Base-by-base conservation (phyloP, 1,140 invertebrate genomes). In the Meloidogyne chitwoodi region DNA sequence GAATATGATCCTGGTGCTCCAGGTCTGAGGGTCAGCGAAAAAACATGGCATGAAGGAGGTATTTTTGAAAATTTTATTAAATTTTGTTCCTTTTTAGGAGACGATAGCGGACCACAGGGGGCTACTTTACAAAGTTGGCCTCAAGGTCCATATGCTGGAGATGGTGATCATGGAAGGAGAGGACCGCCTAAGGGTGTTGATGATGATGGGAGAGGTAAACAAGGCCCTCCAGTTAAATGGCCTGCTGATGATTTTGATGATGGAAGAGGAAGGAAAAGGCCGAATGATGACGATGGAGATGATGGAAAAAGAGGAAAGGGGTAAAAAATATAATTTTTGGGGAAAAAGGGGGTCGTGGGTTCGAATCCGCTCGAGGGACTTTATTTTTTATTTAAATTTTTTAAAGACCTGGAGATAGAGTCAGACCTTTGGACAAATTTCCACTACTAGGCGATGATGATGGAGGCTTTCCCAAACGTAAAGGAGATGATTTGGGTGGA, bases 1-100 rank as follows among this genome's bases (percentile, higher is more conserved):
- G 84, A 86, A 61, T 19, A 77, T 27, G 78, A 79, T 64, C 78
- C 34, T 48, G 81, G 81, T n/a, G 41, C 82, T 1, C 69, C 66
- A 14, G 81, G 81, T 27, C 16, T 67, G 11, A 73, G 79, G 29
- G 73, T 82, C 38, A 75, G 31, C 27, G 81, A 82, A 26, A 61
- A 81, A 38, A 70, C 62, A 26, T 82, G 81, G 81, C 76, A 83
- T 22, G 74, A 74, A 62, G 77, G 75, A 41, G 41, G 73, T 81
- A 11, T 34, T 72, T 34, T 0, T 14, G 16, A 19, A 63, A 61
- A 63, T 29, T 68, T 34, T 31, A 4, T 16, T 72, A 6, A 27
- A 6, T 29, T 72, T 12, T 61, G 8, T n/a, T 56, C 1, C 2
- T 11, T n/a, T 56, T n/a, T 16, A 56, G 48, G 48, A 8, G 48